Percentiles rank a stretch among this genome's conserved stretches.
phyloP scores from a whole-genome alignment of 2,888 invertebrate species.

The Chromoteleia sp. region DNA sequence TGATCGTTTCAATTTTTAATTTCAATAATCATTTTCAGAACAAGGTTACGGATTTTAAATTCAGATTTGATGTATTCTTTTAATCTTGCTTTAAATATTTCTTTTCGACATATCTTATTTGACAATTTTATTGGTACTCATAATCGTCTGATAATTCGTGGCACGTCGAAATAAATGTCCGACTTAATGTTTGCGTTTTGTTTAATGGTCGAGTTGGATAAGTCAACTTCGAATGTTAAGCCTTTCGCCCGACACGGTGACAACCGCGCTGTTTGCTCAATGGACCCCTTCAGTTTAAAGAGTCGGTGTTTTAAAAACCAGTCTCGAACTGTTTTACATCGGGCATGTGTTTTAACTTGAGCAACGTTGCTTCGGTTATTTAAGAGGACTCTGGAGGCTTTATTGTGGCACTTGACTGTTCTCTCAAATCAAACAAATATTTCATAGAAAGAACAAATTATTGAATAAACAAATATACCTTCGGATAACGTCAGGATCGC shows the following conservation, averaged over 20 bases:
- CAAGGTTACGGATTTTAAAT: too few species aligned
- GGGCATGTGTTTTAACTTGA: constrained; percentile 53
- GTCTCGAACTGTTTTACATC: constrained; percentile 56
- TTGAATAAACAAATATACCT: too few species aligned
- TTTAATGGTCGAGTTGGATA: constrained; percentile 30
- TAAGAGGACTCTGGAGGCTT: constrained; percentile 8
- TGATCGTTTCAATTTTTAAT: too few species aligned
- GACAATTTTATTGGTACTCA: too few species aligned
- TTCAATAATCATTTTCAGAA: too few species aligned
- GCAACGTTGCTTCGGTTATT: constrained; percentile 34
- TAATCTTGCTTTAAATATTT: too few species aligned
- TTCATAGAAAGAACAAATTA: neutral
- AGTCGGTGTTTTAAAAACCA: constrained; percentile 58
- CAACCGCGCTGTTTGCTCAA: constrained; percentile 49
- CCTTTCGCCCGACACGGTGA: constrained; percentile 34
- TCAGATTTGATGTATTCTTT: too few species aligned
- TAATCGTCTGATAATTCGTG: too few species aligned
- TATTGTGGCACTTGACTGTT: constrained; percentile 21
- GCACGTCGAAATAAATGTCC: neutral
- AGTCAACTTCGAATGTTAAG: constrained; percentile 46
- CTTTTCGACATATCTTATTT: too few species aligned
- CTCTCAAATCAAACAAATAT: constrained; percentile 2
- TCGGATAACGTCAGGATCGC: too few species aligned
- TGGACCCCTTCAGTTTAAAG: constrained; percentile 62
- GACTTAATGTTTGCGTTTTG: constrained; percentile 22